Base-by-base conservation (phyloP, 2,888 invertebrate genomes). In the Coenonympha arcania region DNA sequence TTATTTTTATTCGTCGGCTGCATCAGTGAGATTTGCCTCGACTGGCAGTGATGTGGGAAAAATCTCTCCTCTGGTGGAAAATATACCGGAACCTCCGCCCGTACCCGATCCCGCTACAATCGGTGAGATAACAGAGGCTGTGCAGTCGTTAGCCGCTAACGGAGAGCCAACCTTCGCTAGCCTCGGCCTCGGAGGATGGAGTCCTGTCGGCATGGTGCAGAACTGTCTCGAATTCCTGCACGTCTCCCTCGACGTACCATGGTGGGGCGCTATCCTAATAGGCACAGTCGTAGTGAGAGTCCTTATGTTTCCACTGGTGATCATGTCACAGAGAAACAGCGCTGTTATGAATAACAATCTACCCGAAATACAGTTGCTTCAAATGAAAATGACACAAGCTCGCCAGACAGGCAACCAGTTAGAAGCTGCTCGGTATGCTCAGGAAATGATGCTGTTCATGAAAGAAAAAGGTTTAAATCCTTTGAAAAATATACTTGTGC, bases 191-290 rank as follows among this genome's bases (percentile, higher is more conserved):
- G 95, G 94, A 1, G 92, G 94, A 19, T 94, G 91, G 90, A 84
- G 89, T 11, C 98, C 98, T 0, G 88, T 92, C 1, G 97, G 98
- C 0, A 71, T 95, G 4, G 88, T 96, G 9, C 95, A 98, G 73
- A 88, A 90, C 37, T 88, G 89, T 55, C 82, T 98, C 63, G 98
- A 99, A 76, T 92, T 86, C 64, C 62, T 97, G 30, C 98, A 99
- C 70, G 89, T 94, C n/a, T 79, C 88, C 0, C 76, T 89, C 8
- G 95, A 93, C 61, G 58, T 98, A 8, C 98, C 98, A 0, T 99
- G 99, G 99, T 99, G 98, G 96, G 91, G 88, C 28, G 87, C 94
- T 8, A 96, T 98, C 62, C 87, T 92, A 2, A 79, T 92, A 47
- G 93, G 93, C n/a, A 98, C 98, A 0, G 52, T 94, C 1, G 75